Conservation (phyloP, 2,888 invertebrate genomes). For the Osedax frankpressi region DNA sequence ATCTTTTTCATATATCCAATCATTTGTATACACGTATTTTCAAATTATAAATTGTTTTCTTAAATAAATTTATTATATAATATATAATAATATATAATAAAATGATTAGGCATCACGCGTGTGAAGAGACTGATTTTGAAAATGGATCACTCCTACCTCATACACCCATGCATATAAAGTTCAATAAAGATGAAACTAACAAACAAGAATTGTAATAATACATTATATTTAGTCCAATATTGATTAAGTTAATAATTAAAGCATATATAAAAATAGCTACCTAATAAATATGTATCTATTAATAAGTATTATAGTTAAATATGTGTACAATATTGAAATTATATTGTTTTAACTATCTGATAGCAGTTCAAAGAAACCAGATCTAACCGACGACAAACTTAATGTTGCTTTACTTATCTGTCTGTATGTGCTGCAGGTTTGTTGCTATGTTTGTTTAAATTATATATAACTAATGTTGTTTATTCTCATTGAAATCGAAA, state of each 20-base stretch:
- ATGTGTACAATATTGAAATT: not conserved
- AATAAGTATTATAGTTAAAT: no score
- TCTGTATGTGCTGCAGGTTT: conserved; percentile 64
- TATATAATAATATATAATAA: not conserved
- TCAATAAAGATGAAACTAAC: not conserved
- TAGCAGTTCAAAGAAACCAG: not conserved
- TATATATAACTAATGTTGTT: no score
- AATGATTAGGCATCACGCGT: not conserved
- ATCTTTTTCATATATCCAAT: not conserved
- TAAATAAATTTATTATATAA: not conserved
- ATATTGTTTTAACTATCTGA: not conserved
- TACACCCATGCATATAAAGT: conserved; percentile 12
- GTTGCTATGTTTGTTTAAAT: no score
- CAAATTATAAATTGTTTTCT: not conserved
- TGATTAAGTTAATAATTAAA: not conserved
- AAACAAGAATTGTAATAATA: not conserved
- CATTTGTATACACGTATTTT: not conserved
- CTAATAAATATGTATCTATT: no score
- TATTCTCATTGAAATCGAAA: no score
- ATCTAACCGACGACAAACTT: conserved; percentile 37
- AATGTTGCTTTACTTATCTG: conserved; percentile 78
- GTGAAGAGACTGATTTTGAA: conserved; percentile 13
- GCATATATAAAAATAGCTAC: no score
- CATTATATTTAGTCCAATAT: not conserved
- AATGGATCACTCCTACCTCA: conserved; percentile 6